These are phyloP conservation scores for Platycercus adscitus DNA, from an alignment of 2,113 vertebrate genomes.

Conservation along the genomic window DNA sequence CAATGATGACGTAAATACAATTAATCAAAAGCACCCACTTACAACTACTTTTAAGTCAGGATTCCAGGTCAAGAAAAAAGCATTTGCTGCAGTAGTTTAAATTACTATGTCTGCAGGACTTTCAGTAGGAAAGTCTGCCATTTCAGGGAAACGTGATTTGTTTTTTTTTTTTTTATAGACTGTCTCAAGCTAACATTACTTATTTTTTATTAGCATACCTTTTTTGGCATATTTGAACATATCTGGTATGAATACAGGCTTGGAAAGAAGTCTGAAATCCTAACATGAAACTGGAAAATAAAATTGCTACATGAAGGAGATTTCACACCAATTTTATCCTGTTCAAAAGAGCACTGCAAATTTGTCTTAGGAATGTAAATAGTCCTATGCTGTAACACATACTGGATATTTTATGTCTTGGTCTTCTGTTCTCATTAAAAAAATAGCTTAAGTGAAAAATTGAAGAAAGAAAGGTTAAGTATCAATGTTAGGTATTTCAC, in stretches of 20 bases:
- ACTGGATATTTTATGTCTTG: neutral
- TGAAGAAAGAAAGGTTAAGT: neutral
- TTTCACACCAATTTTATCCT: neutral
- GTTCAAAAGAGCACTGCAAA: neutral
- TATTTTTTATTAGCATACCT: neutral
- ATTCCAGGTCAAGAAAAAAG: neutral
- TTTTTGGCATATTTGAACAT: neutral
- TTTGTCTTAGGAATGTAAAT: neutral
- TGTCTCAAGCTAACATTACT: neutral
- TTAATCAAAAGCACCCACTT: neutral
- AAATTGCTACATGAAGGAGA: neutral
- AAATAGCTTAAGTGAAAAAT: neutral
- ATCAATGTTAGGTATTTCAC: neutral
- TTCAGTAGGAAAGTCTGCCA: neutral
- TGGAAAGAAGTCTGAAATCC: neutral
- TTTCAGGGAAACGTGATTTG: neutral
- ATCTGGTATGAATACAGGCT: neutral
- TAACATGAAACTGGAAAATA: neutral
- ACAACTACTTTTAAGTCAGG: neutral
- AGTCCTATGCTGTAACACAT: neutral
- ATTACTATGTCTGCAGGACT: neutral
- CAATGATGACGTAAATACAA: neutral
- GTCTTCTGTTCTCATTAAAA: neutral
- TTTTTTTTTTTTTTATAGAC: rapidly evolving
- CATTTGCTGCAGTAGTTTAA: neutral